phyloP scores from a whole-genome alignment of 2,888 invertebrate genomes.

The Labia minor region DNA sequence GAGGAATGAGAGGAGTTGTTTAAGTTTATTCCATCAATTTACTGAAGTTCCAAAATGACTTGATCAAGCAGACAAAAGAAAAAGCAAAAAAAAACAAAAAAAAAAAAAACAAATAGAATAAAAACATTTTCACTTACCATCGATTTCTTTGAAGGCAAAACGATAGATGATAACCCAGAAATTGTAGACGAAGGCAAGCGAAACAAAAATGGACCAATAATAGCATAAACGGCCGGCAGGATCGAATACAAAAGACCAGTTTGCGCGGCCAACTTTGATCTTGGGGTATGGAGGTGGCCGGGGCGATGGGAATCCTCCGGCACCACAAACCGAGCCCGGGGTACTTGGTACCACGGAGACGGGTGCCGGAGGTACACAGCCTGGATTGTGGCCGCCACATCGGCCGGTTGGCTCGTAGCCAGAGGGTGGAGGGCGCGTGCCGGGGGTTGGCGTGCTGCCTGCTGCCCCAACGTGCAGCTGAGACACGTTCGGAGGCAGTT shows the following conservation, averaged over 20 bases:
- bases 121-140: constrained; percentile 47
- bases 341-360: neutral
- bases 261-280: constrained; percentile 55
- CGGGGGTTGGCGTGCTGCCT: neutral
- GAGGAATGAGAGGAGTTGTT: too few species aligned
- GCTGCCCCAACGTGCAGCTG: constrained; percentile 38
- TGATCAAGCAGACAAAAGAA: too few species aligned
- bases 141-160: constrained; percentile 97
- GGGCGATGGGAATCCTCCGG: constrained; percentile 22
- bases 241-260: constrained; percentile 96
- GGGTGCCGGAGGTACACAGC: neutral
- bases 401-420: constrained; percentile 49
- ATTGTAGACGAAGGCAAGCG: constrained; percentile 90
- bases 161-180: constrained; percentile 98
- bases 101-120: too few species aligned
- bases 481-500: constrained; percentile 46
- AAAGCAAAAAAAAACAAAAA: too few species aligned
- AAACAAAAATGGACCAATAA: constrained; percentile 95
- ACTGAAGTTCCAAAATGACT: too few species aligned
- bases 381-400: constrained; percentile 18
- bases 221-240: constrained; percentile 93
- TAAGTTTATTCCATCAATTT: too few species aligned
- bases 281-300: constrained; percentile 39
- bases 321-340: constrained; percentile 15
- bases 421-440: constrained; percentile 4